Percentiles rank a stretch among this genome's conserved stretches.
These are phyloP conservation scores for Conops quadrifasciatus DNA, from an alignment of 2,888 invertebrate genomes.

Conservation along the genomic window DNA sequence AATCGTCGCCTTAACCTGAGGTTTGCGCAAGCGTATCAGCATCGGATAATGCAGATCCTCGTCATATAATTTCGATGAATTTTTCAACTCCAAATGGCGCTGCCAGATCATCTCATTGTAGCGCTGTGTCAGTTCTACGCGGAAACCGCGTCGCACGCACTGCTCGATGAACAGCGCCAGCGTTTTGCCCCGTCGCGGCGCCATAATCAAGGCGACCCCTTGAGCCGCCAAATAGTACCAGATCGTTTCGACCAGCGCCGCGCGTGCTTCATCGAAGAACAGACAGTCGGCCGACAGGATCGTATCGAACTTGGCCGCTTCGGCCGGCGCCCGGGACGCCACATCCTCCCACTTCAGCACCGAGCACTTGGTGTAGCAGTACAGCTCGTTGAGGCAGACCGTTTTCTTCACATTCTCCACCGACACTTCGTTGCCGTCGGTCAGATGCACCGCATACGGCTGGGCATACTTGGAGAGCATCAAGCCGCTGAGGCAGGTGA, in stretches of 20 bases:
- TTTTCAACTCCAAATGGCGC: constrained; percentile 70
- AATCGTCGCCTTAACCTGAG: constrained; percentile 11
- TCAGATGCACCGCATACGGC: constrained; percentile 73
- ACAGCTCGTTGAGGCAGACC: constrained; percentile 72
- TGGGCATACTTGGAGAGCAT: constrained; percentile 75
- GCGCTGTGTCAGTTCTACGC: constrained; percentile 68
- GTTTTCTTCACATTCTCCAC: constrained; percentile 77
- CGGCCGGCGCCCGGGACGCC: constrained; percentile 52
- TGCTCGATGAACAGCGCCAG: constrained; percentile 74
- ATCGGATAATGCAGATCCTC: constrained; percentile 78
- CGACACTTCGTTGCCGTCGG: constrained; percentile 81
- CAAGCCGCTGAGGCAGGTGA: constrained; percentile 83
- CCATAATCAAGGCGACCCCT: constrained; percentile 78
- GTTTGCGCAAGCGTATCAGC: constrained; percentile 69
- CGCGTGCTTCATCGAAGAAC: constrained; percentile 78
- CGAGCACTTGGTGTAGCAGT: constrained; percentile 67
- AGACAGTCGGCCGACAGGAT: constrained; percentile 82
- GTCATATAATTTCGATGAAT: constrained; percentile 69
- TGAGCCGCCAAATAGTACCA: constrained; percentile 70
- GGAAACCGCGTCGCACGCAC: constrained; percentile 70
- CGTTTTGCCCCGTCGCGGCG: constrained; percentile 77
- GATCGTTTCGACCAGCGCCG: constrained; percentile 74
- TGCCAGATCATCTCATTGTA: constrained; percentile 76
- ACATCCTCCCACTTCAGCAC: constrained; percentile 70
- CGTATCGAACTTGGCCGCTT: constrained; percentile 71